Evolutionary conservation across 2,113 vertebrate species (phyloP), one percentile per base, ranked within the genome.

Genomic region (Oxyruncus cristatus): DNA sequence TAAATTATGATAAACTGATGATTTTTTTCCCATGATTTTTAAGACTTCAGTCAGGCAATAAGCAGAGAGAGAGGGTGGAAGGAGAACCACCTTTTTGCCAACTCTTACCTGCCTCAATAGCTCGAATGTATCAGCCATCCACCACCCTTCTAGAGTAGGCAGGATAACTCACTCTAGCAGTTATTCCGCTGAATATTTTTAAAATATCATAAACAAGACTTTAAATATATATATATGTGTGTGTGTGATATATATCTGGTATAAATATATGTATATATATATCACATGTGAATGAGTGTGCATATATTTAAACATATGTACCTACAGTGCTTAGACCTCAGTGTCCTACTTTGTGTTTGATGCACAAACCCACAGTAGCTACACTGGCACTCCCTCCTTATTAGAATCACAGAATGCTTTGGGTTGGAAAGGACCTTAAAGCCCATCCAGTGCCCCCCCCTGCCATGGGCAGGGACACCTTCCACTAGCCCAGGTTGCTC

Each of bases 371-470:
- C 8, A 16, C 18, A 15, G 26, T 10, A 61, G 67, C 46, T 47
- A 8, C 61, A 39, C 8, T 19, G 53, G 22, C 27, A 62, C 58
- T 30, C 14, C 20, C 33, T 56, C 49, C 55, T n/a, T 47, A 6
- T 47, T 24, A 65, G 62, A 32, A 32, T 42, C 62, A 65, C 14
- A 12, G 58, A 41, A 6, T 7, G 24, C 6, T 41, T 47, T 35
- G 75, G n/a, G 15, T 24, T 24, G 85, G 28, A 47, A 58, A 12
- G 28, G 24, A 47, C 20, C 59, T 62, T 41, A 30, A 55, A 14
- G 1, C 1, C 5, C n/a, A 24, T 13, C 46, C 30, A 22, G 0
- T 41, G 2, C 19, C 66, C 37, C 33, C 15, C 41, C 26, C n/a
- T 13, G 28, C 39, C 56, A 10, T 11, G 33, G 44, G n/a, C 85